Base-by-base conservation (phyloP, 1,140 invertebrate genomes). In the Zaprionus capensis region DNA sequence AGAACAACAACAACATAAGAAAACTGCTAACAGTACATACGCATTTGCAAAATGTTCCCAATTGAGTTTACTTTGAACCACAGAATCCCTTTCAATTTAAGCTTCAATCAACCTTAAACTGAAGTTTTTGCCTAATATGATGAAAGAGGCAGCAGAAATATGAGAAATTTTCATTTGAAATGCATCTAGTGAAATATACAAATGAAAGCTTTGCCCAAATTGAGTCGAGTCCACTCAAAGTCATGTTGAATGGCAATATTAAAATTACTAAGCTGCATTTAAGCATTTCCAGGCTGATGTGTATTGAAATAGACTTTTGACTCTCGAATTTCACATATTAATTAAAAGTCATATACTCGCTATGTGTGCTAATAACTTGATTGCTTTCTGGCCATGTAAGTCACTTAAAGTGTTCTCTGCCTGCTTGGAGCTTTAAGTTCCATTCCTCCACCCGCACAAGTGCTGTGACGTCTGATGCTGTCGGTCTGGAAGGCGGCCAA, bases 401-500 rank as follows among this genome's bases (percentile, higher is more conserved):
- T n/a, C 38, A 41, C 38, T 46, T 46, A 9, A 46, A 46, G 41
- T 46, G 3, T 17, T 46, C 41, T 17, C 9, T 41, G 15, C 0
- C 17, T 22, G 7, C 17, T 20, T 20, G 14, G 2, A 44, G 44
- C 41, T 41, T 41, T 41, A 41, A 57, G 7, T 24, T 15, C 15
- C 0, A 4, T 34, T 34, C 2, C 31, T 11, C 9, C 31, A 4
- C 31, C 31, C 31, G 31, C 31, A 34, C 31, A 34, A 34, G 31
- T 11, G 9, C 31, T 3, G 0, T 9, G 31, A 34, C 31, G 9
- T 34, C 31, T 34, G 31, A 11, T 34, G 31, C 49, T 38, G 56
- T 31, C 38, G 31, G 41, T 9, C 61, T 87, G 83, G 83, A 83
- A 24, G 15, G 7, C 4, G 15, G 80, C 83, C 84, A 87, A 87